Evolutionary conservation across 2,797 vertebrate genomes (phyloP).

Genomic region (Tauraco hartlaubi): DNA sequence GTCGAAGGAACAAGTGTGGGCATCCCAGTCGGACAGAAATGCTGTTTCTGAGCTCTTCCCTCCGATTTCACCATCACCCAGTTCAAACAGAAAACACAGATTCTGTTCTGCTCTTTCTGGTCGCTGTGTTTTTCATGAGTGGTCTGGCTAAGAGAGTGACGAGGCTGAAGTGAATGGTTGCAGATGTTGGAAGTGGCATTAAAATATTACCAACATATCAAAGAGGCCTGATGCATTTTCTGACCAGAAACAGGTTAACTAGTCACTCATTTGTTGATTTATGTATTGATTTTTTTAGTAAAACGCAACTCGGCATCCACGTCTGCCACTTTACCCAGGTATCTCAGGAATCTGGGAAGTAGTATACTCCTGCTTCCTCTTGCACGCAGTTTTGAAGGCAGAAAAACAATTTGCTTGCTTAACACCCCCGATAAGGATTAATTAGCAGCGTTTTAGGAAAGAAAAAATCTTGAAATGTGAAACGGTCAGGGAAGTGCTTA

Average conservation of each 20-base stretch:
- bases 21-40: rapidly evolving
- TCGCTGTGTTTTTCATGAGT: not conserved
- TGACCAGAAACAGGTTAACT: not conserved
- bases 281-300: not conserved
- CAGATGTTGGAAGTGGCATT: not conserved
- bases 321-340: not conserved
- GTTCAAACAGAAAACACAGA: not conserved
- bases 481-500: not conserved
- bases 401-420: not conserved
- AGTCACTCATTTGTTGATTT: not conserved
- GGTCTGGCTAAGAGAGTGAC: not conserved
- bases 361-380: not conserved
- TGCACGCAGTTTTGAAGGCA: not conserved
- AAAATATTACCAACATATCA: not conserved
- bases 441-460: not conserved
- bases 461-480: not conserved
- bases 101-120: not conserved
- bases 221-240: not conserved
- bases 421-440: not conserved
- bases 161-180: not conserved
- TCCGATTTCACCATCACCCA: not conserved
- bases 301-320: not conserved
- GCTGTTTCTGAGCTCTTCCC: not conserved
- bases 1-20: not conserved
- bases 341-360: not conserved